phyloP scores from a whole-genome alignment of 2,888 invertebrate genomes.

The Microctonus hyperodae region DNA sequence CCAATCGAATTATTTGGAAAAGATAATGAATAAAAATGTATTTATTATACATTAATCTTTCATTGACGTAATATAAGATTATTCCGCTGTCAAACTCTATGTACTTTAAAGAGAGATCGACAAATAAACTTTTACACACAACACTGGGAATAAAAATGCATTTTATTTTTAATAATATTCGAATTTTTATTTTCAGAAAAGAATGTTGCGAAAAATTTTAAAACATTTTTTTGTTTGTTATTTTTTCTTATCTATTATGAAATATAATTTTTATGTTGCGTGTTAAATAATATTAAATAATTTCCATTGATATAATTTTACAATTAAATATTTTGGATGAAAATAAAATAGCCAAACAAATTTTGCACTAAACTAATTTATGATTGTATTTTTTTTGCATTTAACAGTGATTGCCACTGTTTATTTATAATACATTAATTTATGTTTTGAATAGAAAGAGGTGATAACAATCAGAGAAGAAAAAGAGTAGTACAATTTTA shows the following conservation, averaged over 20 bases:
- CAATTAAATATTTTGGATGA: background rate
- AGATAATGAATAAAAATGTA: background rate
- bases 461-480: background rate
- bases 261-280: no score
- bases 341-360: background rate
- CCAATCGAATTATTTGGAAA: background rate
- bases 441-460: background rate
- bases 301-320: background rate
- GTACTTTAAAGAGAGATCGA: constrained; percentile 42
- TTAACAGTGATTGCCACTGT: background rate
- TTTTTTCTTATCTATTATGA: no score
- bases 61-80: constrained; percentile 22
- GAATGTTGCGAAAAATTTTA: no score
- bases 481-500: background rate
- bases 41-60: background rate
- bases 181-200: no score
- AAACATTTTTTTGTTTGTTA: no score
- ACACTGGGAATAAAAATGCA: background rate
- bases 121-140: constrained; percentile 46
- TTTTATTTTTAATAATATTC: no score
- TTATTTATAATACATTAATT: background rate
- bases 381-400: background rate
- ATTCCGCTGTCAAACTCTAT: constrained; percentile 43
- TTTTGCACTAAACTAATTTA: background rate
- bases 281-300: no score